Evolutionary conservation across 2,113 vertebrate species (phyloP), one percentile per base, ranked within the genome.

Genomic region (Lanius collurio): DNA sequence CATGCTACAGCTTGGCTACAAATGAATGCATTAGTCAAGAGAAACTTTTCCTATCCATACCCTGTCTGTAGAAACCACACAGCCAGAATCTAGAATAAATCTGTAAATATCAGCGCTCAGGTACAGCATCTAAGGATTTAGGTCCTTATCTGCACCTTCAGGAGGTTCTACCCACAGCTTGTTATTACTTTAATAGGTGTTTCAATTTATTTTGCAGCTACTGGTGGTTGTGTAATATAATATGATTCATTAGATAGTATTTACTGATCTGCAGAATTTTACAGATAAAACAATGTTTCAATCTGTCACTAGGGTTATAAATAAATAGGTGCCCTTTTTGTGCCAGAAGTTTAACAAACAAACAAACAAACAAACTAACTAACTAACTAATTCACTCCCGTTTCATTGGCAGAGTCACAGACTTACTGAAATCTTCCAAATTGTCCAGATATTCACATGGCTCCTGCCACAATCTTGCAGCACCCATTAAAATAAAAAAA

Each of bases 311-410:
- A 69, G 80, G 60, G 49, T 86, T 95, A 93, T 64, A 94, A 92
- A 79, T 83, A 96, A 93, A 84, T 56, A 95, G 84, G 89, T 93
- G 88, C 71, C 64, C 50, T 83, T 94, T 94, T 35, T 89, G 75
- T 78, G 88, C 85, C 83, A 94, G 77, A 84, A 95, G 68, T 92
- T 88, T 53, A 91, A 84, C 55, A 87, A 78, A 94, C 67, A 88
- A 90, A 85, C 44, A 86, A 90, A 92, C 71, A 7, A 37, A 37
- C 37, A 37, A 71, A 56, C 31, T 5, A 28, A 55, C 12, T 13
- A 56, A 57, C 33, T 3, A 35, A 24, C 22, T 22, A n/a, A n/a
- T 49, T 49, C 49, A 56, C 82, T 95, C 79, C 73, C 46, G 37
- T 53, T 94, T 75, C 69, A 33, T 22, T 89, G 83, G 79, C 94